These are phyloP conservation scores for Heliornis fulica DNA, from an alignment of 2,113 vertebrate species.

Conservation along the genomic window DNA sequence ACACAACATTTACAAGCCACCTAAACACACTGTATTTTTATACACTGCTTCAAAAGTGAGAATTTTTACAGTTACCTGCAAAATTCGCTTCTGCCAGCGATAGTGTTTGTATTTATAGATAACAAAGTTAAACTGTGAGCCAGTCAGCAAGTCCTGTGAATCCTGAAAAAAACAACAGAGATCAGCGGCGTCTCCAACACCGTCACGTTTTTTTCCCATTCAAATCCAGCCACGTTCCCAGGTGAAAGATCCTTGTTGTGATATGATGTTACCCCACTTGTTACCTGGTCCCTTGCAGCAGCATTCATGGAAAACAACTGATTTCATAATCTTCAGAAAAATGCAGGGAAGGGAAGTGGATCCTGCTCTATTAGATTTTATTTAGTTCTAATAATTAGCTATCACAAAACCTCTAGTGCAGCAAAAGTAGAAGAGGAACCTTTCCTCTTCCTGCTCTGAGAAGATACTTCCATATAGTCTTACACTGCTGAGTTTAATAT, in stretches of 20 bases:
- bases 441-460: background rate
- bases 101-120: constrained; percentile 78
- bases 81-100: constrained; percentile 80
- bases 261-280: background rate
- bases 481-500: background rate
- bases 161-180: constrained; percentile 36
- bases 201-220: background rate
- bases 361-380: background rate
- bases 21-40: background rate
- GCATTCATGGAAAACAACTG: background rate
- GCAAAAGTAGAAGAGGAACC: background rate
- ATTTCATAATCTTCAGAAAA: background rate
- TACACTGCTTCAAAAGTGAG: background rate
- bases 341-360: background rate
- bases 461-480: background rate
- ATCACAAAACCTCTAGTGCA: background rate
- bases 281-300: background rate
- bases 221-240: background rate
- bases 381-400: background rate
- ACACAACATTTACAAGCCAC: background rate
- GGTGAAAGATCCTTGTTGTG: background rate
- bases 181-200: background rate
- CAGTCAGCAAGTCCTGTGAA: constrained; percentile 47
- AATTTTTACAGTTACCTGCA: constrained; percentile 68
- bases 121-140: constrained; percentile 76